These are phyloP conservation scores for Tympanuchus pallidicinctus DNA, from an alignment of 2,113 vertebrate genomes.

Conservation along the genomic window DNA sequence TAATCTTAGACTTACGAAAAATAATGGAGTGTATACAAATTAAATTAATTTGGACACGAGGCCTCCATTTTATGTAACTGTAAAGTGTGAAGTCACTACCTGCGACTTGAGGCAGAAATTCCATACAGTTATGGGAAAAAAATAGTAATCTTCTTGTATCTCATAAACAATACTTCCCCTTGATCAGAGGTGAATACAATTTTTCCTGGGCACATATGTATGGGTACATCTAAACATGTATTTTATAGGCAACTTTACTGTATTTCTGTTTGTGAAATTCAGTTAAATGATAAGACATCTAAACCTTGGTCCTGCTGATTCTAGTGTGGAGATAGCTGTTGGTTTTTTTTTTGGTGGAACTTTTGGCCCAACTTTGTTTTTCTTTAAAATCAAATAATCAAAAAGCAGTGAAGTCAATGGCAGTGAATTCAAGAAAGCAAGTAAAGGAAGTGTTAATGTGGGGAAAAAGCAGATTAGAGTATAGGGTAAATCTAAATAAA, in stretches of 20 bases:
- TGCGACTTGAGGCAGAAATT: background rate
- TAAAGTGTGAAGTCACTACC: background rate
- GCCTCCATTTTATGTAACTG: background rate
- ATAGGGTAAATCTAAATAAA: constrained; percentile 50
- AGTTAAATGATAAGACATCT: background rate
- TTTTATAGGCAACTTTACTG: background rate
- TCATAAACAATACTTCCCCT: background rate
- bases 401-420: background rate
- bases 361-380: background rate
- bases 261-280: background rate
- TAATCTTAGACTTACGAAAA: background rate
- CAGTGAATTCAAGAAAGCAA: background rate
- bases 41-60: background rate
- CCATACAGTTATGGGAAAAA: background rate
- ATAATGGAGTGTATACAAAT: background rate
- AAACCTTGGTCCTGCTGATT: background rate
- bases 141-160: background rate
- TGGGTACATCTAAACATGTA: fast-evolving
- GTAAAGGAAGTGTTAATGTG: constrained; percentile 28
- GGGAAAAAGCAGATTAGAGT: constrained; percentile 1
- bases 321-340: background rate
- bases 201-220: background rate
- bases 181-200: background rate
- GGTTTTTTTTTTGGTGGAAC: background rate
- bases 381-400: constrained; percentile 3